Base-by-base conservation (phyloP, 1,140 invertebrate species). In the Drosophila busckii region DNA sequence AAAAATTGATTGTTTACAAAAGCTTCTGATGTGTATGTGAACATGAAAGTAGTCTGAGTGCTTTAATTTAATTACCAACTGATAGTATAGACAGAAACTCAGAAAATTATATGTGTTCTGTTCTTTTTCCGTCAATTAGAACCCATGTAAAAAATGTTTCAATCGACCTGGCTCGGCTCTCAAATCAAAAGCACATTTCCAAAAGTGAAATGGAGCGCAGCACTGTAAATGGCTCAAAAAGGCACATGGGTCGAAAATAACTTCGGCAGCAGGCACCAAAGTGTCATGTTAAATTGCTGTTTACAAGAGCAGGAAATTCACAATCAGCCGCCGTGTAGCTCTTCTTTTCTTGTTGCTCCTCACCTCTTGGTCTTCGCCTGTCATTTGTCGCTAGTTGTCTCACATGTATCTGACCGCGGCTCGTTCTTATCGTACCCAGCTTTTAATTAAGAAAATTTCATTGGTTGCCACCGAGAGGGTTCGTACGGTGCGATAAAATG, bases 201-300 rank as follows among this genome's bases (percentile, higher is more conserved):
- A 40, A 41, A 62, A 63, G 20, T 31, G 45, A 31, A 26, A 48
- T 34, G 29, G 9, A 48, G 13, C 29, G 7, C 5, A 42, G 15
- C 9, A 31, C 25, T 16, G 31, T 17, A 17, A 12, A 42, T n/a
- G 50, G 19, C n/a, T n/a, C n/a, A n/a, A 34, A 50, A 56, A 29
- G 28, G 48, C 48, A 35, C 34, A 49, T 52, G 38, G 53, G 48
- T 42, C 46, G 49, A 19, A 40, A 40, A 46, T 26, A 46, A 52
- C n/a, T n/a, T n/a, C 42, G 26, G 58, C 53, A 55, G 65, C 70
- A 70, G 61, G 42, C 55, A 66, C 25, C 48, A 64, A 78, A 56
- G 75, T 78, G 71, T 78, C 73, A 73, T 78, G 73, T 78, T 78
- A 71, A 78, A 78, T 78, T 78, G 71, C 68, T 78, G 80, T 78